Base-by-base conservation (phyloP, 2,113 vertebrate species). In the Nestor notabilis region DNA sequence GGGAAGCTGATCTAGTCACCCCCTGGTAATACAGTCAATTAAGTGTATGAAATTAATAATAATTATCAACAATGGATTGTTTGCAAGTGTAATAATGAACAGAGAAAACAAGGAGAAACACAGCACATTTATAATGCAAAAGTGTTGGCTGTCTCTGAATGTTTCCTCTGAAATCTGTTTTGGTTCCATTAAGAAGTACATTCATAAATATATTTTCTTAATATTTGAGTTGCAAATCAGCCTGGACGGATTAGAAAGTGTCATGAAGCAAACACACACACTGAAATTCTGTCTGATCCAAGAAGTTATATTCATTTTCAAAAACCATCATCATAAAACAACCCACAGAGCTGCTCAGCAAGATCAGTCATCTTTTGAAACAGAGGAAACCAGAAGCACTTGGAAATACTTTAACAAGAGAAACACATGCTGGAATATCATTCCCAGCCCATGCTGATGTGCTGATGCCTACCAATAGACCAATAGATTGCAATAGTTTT, bases 31-130 rank as follows among this genome's bases (percentile, higher is more conserved):
- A 93, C 77, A 83, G 93, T 87, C 83, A 95, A 96, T 97, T 95
- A 96, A 97, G 97, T 20, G 5, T 89, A 91, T 77, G 83, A 87
- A 96, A 95, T 97, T 91, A 97, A 95, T 97, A 96, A 97, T 97
- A 96, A 96, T 97, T 94, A 96, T 95, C 87, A 93, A 52, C 84
- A 43, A 95, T 17, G 35, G 93, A 94, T 69, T 95, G 66, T 97
- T 96, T 90, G 44, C 20, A 2, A 50, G 41, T 37, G 82, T 74
- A 70, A 72, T 80, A 95, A 82, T 66, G 75, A 96, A 86, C 19
- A 56, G 92, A 71, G 49, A 92, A 91, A 95, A 92, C 37, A 87
- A 53, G 43, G 87, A 79, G 65, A 52, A 93, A 31, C n/a, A 66
- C 24, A 39, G 74, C 43, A 23, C 31, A 28, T 63, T 96, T 47